A percentile compares a stretch with the other conserved stretches of the same genome.
phyloP scores from a whole-genome alignment of 2,888 invertebrate species.

The Leptinotarsa juncta region DNA sequence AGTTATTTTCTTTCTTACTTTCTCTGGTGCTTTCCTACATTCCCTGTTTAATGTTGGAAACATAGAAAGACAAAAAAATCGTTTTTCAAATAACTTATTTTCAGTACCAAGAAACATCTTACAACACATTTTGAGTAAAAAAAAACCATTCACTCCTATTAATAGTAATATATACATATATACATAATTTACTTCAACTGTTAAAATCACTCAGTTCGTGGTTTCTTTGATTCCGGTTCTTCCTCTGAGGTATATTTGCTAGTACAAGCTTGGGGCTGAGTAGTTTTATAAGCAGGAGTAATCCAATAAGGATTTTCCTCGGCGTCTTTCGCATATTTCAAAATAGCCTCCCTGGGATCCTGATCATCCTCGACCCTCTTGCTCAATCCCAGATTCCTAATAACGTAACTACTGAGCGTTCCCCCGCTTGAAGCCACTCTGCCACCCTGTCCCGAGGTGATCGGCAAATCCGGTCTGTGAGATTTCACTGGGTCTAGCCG shows the following conservation, averaged over 20 bases:
- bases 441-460: constrained; percentile 89
- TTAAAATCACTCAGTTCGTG: constrained; percentile 46
- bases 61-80: no score
- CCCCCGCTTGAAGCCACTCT: constrained; percentile 94
- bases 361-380: constrained; percentile 92
- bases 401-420: constrained; percentile 91
- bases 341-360: constrained; percentile 94
- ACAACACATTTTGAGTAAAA: no score
- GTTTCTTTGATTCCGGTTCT: constrained; percentile 59
- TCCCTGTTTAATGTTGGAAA: no score
- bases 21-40: no score
- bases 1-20: no score
- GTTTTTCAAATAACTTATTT: no score
- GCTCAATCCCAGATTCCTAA: constrained; percentile 93
- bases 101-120: no score
- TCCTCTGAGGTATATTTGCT: constrained; percentile 61
- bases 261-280: constrained; percentile 83
- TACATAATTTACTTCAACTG: neutral
- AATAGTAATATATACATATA: neutral
- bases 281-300: constrained; percentile 89
- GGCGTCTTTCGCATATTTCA: constrained; percentile 94
- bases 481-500: constrained; percentile 88
- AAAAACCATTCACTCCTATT: neutral
- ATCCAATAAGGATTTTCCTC: constrained; percentile 98
- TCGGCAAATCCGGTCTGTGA: constrained; percentile 84